Evolutionary conservation across 2,888 invertebrate species (phyloP).

Genomic region (Molorchus minor): DNA sequence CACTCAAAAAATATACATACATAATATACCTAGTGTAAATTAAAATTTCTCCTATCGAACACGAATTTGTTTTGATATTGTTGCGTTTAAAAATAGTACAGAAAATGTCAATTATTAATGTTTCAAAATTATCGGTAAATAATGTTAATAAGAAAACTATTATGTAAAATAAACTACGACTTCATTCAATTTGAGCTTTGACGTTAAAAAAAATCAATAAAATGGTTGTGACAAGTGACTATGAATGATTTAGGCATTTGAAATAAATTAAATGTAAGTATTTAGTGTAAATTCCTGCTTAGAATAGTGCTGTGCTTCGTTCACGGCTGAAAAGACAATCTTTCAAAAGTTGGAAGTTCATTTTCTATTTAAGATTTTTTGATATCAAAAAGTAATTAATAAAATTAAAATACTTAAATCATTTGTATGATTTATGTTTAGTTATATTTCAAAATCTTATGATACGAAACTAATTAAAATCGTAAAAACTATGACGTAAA

Average conservation of each 20-base stretch:
- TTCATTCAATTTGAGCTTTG: slow-evolving; percentile 44
- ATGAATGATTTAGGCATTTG: slow-evolving; percentile 40
- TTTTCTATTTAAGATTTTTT: too few relatives aligned
- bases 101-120: slow-evolving; percentile 49
- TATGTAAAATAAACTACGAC: slow-evolving; percentile 27
- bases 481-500: too few relatives aligned
- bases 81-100: slow-evolving; percentile 39
- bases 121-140: slow-evolving; percentile 31
- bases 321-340: slow-evolving; percentile 49
- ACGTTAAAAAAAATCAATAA: slow-evolving; percentile 54
- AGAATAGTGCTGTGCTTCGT: slow-evolving; percentile 51
- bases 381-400: too few relatives aligned
- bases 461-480: too few relatives aligned
- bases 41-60: slow-evolving; percentile 28
- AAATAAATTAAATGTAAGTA: slow-evolving; percentile 36
- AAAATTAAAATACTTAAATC: too few relatives aligned
- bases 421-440: too few relatives aligned
- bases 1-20: not conserved
- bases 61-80: slow-evolving; percentile 16
- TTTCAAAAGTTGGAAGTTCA: slow-evolving; percentile 36
- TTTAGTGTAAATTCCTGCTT: slow-evolving; percentile 52
- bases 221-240: slow-evolving; percentile 58
- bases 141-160: slow-evolving; percentile 21
- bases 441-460: too few relatives aligned
- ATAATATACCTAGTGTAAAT: too few relatives aligned